These are phyloP conservation scores for Prosopocoilus inquinatus DNA, from an alignment of 2,888 invertebrate species.

Conservation along the genomic window DNA sequence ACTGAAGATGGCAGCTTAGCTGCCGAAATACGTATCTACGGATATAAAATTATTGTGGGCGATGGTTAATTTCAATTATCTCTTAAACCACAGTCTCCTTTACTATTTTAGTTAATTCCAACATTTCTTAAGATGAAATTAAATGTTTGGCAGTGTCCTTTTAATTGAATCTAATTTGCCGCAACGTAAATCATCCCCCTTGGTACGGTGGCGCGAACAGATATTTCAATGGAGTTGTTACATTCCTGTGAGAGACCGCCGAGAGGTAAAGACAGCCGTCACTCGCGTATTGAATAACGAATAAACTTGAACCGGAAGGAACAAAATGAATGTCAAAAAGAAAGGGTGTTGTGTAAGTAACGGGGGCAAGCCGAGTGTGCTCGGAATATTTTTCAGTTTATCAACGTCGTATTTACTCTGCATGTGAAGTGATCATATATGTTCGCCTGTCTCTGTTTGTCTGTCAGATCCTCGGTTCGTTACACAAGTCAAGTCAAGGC, in stretches of 20 bases:
- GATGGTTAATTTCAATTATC: no score
- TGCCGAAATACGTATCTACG: no score
- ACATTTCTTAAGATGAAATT: no score
- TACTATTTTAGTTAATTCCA: no score
- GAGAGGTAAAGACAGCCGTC: conserved; percentile 27
- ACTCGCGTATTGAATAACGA: conserved; percentile 33
- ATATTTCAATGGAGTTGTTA: conserved; percentile 19
- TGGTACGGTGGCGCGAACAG: neutral
- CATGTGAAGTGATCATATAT: conserved; percentile 26
- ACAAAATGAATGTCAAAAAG: conserved; percentile 34
- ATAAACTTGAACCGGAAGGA: conserved; percentile 27
- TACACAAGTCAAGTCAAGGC: conserved; percentile 35
- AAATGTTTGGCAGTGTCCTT: no score
- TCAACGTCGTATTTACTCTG: conserved; percentile 26
- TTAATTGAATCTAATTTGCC: conserved; percentile 3
- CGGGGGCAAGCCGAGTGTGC: conserved; percentile 33
- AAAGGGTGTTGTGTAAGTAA: conserved; percentile 31
- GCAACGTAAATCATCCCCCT: conserved; percentile 1
- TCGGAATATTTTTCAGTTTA: conserved; percentile 35
- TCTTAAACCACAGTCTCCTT: no score
- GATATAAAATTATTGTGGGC: no score
- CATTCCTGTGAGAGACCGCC: conserved; percentile 18
- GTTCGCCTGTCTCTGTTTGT: conserved; percentile 32
- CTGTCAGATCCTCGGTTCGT: conserved; percentile 44
- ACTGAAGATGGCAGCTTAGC: no score